phyloP scores from a whole-genome alignment of 2,113 vertebrate genomes.

The Apodemus speciosus region DNA sequence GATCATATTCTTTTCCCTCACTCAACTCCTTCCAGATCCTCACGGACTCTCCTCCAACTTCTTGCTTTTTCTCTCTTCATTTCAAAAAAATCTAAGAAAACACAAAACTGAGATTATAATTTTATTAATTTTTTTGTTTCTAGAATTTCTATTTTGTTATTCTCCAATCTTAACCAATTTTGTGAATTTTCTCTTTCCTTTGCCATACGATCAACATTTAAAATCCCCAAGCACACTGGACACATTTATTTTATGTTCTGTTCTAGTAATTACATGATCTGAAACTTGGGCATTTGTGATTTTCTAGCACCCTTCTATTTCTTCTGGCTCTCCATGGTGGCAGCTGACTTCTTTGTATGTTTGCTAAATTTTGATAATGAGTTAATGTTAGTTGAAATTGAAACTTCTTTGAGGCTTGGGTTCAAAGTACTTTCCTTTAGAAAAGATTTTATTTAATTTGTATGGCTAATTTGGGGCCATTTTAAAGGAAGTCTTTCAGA shows the following conservation, averaged over 20 bases:
- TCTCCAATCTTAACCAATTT: constrained; percentile 31
- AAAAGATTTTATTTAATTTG: constrained; percentile 38
- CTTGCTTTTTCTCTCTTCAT: background rate
- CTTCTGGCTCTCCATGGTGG: background rate
- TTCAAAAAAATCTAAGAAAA: background rate
- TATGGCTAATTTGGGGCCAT: background rate
- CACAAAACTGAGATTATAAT: constrained; percentile 29
- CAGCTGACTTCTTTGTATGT: constrained; percentile 5
- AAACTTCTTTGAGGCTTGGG: background rate
- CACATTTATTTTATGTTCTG: background rate
- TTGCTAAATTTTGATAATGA: constrained; percentile 39
- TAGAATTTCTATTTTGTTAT: constrained; percentile 30
- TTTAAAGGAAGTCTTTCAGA: constrained; percentile 38
- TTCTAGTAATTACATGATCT: background rate
- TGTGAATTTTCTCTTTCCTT: background rate
- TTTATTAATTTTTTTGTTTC: constrained; percentile 11
- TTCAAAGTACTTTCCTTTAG: constrained; percentile 19
- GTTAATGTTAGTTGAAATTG: background rate
- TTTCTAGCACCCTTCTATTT: background rate
- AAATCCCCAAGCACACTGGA: background rate
- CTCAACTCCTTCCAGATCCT: background rate
- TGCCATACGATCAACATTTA: background rate
- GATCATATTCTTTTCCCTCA: background rate
- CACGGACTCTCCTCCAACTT: background rate
- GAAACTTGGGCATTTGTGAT: background rate